Evolutionary conservation across 2,888 invertebrate species (phyloP), one percentile per base, ranked within the genome.

Genomic region (Lasioglossum vierecki): DNA sequence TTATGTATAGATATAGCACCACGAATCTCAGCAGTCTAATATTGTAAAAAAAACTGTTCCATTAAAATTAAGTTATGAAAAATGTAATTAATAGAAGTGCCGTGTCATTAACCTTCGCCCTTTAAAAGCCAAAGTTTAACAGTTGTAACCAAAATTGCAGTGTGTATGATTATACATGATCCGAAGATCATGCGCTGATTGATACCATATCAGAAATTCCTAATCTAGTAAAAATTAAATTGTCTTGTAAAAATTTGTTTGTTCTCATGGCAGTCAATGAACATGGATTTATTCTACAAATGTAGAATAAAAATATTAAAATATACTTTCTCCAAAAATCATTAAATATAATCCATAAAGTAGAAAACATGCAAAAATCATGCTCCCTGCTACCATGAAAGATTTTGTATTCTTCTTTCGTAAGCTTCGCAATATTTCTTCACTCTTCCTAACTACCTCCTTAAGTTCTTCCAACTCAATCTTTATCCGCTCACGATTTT

Each of bases 401-500:
- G 93, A 90, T 83, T 91, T 92, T 41, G 93, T 92, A 80, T 94
- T 94, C 76, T 94, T 91, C 57, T 88, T 91, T 66, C 92, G 89
- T n/a, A 95, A 83, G 0, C 75, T 83, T 18, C 87, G 80, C 68
- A 95, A 83, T 82, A 89, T 88, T 49, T 93, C 88, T 88, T 94
- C 92, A 77, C 93, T 94, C 71, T 80, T 91, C 66, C 84, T 90
- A 35, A 95, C 87, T 30, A 92, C 88, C 22, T 91, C 80, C 79
- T 93, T 94, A 3, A 94, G 91, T 26, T 93, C 90, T 66, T 91
- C 91, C 60, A 95, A 88, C 79, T 94, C 93, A 2, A 83, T 81
- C 87, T 94, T 94, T 18, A 95, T 83, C 79, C 87, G 89, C 30
- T 94, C 93, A 6, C 94, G 92, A 89, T 90, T 91, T 77, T 93